These are phyloP conservation scores for Temnothorax unifasciatus DNA, from an alignment of 2,888 invertebrate genomes.

Conservation along the genomic window DNA sequence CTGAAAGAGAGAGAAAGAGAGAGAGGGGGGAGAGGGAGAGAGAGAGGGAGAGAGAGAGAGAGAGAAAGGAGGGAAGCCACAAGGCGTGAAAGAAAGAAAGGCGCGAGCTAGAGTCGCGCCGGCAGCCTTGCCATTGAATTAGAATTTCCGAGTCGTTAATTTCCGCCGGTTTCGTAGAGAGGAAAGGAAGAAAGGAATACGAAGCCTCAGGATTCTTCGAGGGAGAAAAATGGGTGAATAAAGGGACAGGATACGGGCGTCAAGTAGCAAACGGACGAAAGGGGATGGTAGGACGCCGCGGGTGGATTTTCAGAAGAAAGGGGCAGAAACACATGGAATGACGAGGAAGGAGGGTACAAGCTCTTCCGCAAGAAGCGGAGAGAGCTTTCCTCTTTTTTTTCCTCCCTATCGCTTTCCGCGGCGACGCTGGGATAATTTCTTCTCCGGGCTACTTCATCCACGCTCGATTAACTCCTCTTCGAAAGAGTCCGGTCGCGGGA, in stretches of 20 bases:
- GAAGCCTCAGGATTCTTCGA: slow-evolving; percentile 38
- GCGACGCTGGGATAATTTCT: slow-evolving; percentile 70
- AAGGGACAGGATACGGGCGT: slow-evolving; percentile 14
- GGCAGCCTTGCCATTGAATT: slow-evolving; percentile 82
- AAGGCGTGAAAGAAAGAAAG: slow-evolving; percentile 63
- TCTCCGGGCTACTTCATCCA: slow-evolving; percentile 69
- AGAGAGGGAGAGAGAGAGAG: neutral
- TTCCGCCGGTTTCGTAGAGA: slow-evolving; percentile 68
- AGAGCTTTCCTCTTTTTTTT: slow-evolving; percentile 12
- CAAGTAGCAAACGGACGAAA: slow-evolving; percentile 18
- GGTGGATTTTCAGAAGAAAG: neutral
- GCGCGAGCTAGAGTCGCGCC: slow-evolving; percentile 43
- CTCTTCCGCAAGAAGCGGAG: neutral
- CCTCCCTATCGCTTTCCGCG: slow-evolving; percentile 26
- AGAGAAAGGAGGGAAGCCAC: slow-evolving; percentile 40
- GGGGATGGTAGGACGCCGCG: neutral
- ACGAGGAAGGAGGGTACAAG: neutral
- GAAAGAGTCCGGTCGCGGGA: slow-evolving; percentile 69
- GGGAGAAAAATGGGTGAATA: slow-evolving; percentile 15
- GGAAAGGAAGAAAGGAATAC: slow-evolving; percentile 54
- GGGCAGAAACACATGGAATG: neutral
- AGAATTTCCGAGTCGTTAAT: slow-evolving; percentile 82
- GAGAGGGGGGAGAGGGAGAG: no score
- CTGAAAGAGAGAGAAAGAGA: no score
- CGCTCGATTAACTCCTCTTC: slow-evolving; percentile 77